Conservation (phyloP, 2,113 vertebrate species). For the Paratilapia polleni region DNA sequence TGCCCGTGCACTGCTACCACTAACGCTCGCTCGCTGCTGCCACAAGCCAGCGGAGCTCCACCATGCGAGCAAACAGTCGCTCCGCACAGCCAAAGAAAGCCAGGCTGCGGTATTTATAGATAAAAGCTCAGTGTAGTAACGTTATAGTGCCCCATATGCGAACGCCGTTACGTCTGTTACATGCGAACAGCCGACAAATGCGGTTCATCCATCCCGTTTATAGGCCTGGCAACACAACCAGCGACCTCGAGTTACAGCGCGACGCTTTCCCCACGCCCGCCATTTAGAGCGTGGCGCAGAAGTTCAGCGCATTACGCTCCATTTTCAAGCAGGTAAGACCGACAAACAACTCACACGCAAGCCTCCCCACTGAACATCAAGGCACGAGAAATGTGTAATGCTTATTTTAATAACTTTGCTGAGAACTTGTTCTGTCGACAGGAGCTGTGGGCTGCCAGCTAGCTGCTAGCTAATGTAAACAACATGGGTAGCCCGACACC, state of each 20-base stretch:
- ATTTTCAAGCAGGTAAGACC: slow-evolving; percentile 34
- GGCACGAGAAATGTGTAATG: accelerated
- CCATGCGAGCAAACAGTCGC: not conserved
- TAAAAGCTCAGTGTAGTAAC: not conserved
- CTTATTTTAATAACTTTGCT: not conserved
- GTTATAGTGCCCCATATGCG: not conserved
- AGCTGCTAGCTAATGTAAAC: slow-evolving; percentile 78
- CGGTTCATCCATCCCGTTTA: slow-evolving; percentile 17
- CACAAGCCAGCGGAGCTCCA: not conserved
- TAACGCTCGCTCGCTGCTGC: not conserved
- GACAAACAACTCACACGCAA: not conserved
- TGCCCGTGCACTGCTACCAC: not conserved
- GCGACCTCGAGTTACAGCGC: slow-evolving; percentile 70
- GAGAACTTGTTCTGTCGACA: slow-evolving; percentile 24
- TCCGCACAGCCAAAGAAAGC: not conserved
- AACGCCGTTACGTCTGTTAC: not conserved
- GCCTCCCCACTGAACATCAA: accelerated
- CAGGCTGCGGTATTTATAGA: slow-evolving; percentile 1
- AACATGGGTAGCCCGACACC: slow-evolving; percentile 63
- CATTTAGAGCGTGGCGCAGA: slow-evolving; percentile 70
- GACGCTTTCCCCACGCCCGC: slow-evolving; percentile 61
- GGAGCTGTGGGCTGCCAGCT: slow-evolving; percentile 14
- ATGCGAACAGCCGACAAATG: slow-evolving; percentile 3
- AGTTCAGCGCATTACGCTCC: not conserved
- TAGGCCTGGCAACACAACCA: slow-evolving; percentile 69